Evolutionary conservation across 2,888 invertebrate genomes (phyloP).

Genomic region (Bhutanitis thaidina): DNA sequence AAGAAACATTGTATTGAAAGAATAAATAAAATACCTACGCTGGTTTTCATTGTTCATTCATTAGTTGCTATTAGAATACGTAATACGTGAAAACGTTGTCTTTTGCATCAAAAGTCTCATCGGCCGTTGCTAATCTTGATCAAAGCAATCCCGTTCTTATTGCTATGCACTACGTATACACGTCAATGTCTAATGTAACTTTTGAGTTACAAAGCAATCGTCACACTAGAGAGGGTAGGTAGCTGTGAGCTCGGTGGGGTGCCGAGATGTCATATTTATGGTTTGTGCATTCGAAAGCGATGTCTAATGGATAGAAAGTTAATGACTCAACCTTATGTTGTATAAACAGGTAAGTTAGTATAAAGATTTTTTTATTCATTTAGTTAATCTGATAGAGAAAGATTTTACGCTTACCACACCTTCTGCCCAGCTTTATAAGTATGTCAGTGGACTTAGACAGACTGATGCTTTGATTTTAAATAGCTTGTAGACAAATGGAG

Average conservation of each 20-base stretch:
- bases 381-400: too few species aligned
- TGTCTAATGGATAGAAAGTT: slow-evolving; percentile 6
- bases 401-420: too few species aligned
- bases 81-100: not conserved
- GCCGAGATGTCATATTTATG: slow-evolving; percentile 5
- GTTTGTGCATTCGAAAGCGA: slow-evolving; percentile 9
- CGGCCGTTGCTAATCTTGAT: slow-evolving; percentile 7
- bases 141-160: slow-evolving; percentile 9
- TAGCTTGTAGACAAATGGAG: too few species aligned
- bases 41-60: too few species aligned
- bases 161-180: not conserved
- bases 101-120: slow-evolving; percentile 8
- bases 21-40: too few species aligned
- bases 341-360: too few species aligned
- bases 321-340: too few species aligned
- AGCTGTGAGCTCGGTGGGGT: not conserved
- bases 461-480: too few species aligned
- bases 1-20: too few species aligned
- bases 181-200: not conserved
- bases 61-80: slow-evolving; percentile 2
- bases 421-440: too few species aligned
- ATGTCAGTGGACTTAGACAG: too few species aligned
- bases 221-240: not conserved
- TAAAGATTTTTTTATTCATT: too few species aligned
- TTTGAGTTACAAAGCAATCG: slow-evolving; percentile 1